Evolutionary conservation across 2,888 invertebrate genomes (phyloP), one percentile per base, ranked within the genome.

Genomic region (Penaeus monodon): DNA sequence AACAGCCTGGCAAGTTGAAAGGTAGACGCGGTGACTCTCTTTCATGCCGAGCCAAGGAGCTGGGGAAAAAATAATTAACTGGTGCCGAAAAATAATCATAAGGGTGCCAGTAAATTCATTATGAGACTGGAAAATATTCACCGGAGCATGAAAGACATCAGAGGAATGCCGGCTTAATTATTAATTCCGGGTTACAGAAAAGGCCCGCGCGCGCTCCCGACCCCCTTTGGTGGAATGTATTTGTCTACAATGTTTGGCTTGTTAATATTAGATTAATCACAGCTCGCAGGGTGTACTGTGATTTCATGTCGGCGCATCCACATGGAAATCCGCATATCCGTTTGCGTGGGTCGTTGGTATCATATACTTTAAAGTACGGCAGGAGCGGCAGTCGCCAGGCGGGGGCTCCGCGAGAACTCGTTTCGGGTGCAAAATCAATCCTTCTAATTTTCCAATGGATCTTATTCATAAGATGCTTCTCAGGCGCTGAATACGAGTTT

Each of bases 41-140:
- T 38, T 73, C 38, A 38, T 24, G 27, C 73, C 73, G n/a, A 29
- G 33, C 33, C 73, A 73, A 33, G 38, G 38, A 38, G 73, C 73
- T 77, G 77, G 38, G 77, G 81, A 81, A 81, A 86, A 86, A 86
- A 86, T 86, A 86, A 86, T 86, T 86, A 86, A 86, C 86, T 64
- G 44, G 86, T 81, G 76, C 76, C 68, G 77, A 81, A 86, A 81
- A 81, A 86, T 86, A 86, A 86, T 81, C 86, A 86, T 86, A 86
- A 81, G 81, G 86, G 78, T 68, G 80, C 70, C 68, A 85, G 86
- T 86, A 81, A 86, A 77, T 86, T 86, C 86, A 86, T 86, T 86
- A 81, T 86, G 81, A 73, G 29, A 66, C 57, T 65, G 77, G 49
- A 86, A 86, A 86, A 86, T 81, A 81, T 63, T 29, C 68, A 44